Conservation (phyloP, 2,797 vertebrate genomes). For the Holocentrus rufus region DNA sequence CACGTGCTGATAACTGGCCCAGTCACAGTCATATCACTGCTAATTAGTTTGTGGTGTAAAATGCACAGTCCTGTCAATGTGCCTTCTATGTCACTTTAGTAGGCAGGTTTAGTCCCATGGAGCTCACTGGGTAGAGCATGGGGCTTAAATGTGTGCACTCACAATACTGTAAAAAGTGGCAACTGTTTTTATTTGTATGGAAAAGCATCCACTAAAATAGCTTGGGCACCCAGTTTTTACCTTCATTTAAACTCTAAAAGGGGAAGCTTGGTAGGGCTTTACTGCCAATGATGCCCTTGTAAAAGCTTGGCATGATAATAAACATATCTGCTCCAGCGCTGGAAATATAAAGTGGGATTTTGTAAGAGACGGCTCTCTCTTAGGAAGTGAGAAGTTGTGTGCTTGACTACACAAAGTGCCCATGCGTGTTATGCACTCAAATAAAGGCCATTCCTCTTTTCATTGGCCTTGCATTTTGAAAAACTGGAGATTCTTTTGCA, state of each 20-base stretch:
- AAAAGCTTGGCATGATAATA: conserved; percentile 64
- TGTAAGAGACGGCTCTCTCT: conserved; percentile 58
- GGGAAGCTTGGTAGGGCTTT: conserved; percentile 37
- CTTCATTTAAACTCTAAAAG: conserved; percentile 48
- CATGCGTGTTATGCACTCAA: conserved; percentile 13
- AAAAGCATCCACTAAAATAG: conserved; percentile 27
- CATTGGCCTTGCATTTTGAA: too few species aligned
- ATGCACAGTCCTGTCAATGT: too few species aligned
- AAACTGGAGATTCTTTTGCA: neutral
- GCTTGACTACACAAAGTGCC: conserved; percentile 35
- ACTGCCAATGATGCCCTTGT: conserved; percentile 28
- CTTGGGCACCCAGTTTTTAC: conserved; percentile 41
- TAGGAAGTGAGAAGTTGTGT: conserved; percentile 35
- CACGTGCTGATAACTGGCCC: too few species aligned
- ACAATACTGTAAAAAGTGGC: neutral
- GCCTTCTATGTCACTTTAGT: too few species aligned
- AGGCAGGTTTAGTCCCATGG: too few species aligned
- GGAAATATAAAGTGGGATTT: conserved; percentile 63
- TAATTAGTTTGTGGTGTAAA: too few species aligned
- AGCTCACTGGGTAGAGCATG: too few species aligned
- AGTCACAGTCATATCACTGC: too few species aligned
- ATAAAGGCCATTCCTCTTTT: neutral
- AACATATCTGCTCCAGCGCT: conserved; percentile 57
- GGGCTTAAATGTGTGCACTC: too few species aligned
- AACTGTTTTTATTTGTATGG: neutral